Evolutionary conservation across 1,140 invertebrate genomes (phyloP).

Genomic region (Tetragonula clypearis): DNA sequence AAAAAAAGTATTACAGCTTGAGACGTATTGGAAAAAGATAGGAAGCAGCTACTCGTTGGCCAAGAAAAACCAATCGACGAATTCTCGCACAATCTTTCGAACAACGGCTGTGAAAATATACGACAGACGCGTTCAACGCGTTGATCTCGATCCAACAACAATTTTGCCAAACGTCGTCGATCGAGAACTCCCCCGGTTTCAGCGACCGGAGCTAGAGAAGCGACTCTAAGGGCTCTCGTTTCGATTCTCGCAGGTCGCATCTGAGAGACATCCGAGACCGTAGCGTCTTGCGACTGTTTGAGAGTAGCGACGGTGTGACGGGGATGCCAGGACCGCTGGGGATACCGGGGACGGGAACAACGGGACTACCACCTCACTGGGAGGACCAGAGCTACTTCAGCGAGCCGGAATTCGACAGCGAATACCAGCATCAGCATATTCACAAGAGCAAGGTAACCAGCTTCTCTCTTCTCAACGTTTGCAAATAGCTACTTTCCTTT

Average conservation of each 20-base stretch:
- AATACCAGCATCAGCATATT: conserved; percentile 96
- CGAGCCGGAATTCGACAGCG: conserved; percentile 96
- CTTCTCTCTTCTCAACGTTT: conserved; percentile 49
- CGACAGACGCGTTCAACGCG: no score
- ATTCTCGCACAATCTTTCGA: no score
- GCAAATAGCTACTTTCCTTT: neutral
- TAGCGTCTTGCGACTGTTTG: conserved; percentile 93
- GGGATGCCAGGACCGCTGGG: conserved; percentile 82
- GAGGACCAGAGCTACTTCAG: conserved; percentile 95
- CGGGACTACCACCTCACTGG: conserved; percentile 80
- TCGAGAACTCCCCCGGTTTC: no score
- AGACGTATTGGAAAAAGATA: no score
- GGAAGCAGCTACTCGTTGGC: no score
- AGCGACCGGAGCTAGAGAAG: no score
- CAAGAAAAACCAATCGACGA: no score
- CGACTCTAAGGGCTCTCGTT: neutral
- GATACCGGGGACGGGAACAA: conserved; percentile 75
- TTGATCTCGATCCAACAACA: no score
- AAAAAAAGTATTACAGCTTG: no score
- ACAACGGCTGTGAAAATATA: no score
- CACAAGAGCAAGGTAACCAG: conserved; percentile 93
- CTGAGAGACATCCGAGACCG: conserved; percentile 95
- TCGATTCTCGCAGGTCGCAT: conserved; percentile 85
- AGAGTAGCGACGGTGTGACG: conserved; percentile 88
- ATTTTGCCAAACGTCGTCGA: no score